These are phyloP conservation scores for Hipposideros armiger DNA, from an alignment of 2,113 vertebrate genomes.

Conservation along the genomic window DNA sequence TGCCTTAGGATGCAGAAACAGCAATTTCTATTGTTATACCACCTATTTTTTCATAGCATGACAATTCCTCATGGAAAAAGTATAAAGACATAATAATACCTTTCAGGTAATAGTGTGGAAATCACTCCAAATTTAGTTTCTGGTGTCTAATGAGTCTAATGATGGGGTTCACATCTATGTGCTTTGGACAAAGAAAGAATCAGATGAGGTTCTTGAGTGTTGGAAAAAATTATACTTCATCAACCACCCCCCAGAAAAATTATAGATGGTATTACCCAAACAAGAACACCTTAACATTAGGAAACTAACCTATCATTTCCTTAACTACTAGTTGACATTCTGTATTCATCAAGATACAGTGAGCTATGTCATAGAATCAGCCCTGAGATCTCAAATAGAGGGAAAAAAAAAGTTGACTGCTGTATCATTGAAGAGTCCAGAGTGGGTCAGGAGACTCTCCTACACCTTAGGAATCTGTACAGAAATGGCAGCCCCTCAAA, in stretches of 20 bases:
- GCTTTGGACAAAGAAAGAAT: not conserved
- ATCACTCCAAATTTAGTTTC: not conserved
- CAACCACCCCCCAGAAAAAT: not conserved
- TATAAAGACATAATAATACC: not conserved
- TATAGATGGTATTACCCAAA: not conserved
- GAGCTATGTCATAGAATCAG: not conserved
- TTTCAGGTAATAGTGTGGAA: not conserved
- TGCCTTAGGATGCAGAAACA: not conserved
- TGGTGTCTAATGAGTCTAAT: not conserved
- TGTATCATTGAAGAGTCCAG: not conserved
- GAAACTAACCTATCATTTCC: not conserved
- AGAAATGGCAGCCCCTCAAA: not conserved
- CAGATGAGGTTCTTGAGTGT: not conserved
- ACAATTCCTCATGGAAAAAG: not conserved
- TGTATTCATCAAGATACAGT: not conserved
- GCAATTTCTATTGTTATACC: not conserved
- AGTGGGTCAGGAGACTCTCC: no score
- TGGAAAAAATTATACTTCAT: not conserved
- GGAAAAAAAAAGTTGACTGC: no score
- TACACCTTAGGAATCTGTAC: no score
- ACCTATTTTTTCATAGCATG: not conserved
- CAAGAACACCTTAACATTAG: not conserved
- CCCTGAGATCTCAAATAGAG: not conserved
- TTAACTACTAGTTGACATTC: not conserved
- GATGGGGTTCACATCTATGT: not conserved